Evolutionary conservation across 2,888 invertebrate species (phyloP), one percentile per base, ranked within the genome.

Genomic region (Hipparchia semele): DNA sequence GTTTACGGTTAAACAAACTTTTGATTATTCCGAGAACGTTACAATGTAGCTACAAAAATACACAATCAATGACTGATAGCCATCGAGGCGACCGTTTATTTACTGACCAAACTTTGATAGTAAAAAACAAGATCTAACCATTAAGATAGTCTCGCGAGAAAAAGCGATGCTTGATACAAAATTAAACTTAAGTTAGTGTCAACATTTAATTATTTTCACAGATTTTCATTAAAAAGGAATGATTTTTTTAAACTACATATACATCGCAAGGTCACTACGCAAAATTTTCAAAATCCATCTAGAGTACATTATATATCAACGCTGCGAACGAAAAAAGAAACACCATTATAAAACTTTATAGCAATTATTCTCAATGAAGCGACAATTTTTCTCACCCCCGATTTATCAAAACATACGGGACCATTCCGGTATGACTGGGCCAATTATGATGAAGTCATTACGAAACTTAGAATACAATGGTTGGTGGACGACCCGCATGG

Each of bases 401-500:
- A n/a, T 10, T 58, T 56, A 6, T 61, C 45, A 46, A 46, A 69
- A 66, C 66, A 86, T 85, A 85, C 83, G 83, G 83, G 84, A 83
- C 80, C 82, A 83, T 85, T 84, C 76, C 80, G 68, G 71, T 61
- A 75, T 72, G 74, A 85, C 83, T 85, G 84, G 82, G 82, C 84
- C 87, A 85, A 86, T 87, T 85, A 84, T 87, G 89, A 90, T 90
- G 87, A 90, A 89, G 89, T 88, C 86, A 90, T 91, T 90, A 85
- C 80, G 61, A 79, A 80, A 0, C 39, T 39, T 1, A 0, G 39
- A 39, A 1, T 39, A 39, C 78, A 75, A 80, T 78, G 73, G 75
- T 73, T 71, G 72, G 75, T 76, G 73, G 73, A 77, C 78, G 72
- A 76, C 84, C 84, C 84, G 84, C 83, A 84, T 84, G 73, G 71